phyloP scores from a whole-genome alignment of 1,140 invertebrate genomes.

The Caerostris extrusa region DNA sequence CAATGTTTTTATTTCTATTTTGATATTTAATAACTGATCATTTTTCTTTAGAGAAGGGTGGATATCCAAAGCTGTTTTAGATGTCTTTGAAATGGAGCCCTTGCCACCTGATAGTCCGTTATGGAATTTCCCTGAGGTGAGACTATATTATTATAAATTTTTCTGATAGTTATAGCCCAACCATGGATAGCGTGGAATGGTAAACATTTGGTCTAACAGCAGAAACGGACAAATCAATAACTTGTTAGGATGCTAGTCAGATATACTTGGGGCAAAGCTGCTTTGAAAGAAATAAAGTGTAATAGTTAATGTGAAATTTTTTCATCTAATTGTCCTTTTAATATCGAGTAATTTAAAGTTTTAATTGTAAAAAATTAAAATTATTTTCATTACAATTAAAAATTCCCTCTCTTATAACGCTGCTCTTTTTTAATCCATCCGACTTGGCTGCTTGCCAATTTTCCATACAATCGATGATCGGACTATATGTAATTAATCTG shows the following conservation, averaged over 20 bases:
- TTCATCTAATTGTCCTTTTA: no score
- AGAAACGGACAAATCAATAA: neutral
- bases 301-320: no score
- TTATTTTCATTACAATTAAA: no score
- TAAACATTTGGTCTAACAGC: neutral
- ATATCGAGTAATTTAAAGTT: neutral
- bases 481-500: no score
- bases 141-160: neutral
- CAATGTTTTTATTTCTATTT: no score
- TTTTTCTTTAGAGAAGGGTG: constrained; percentile 81
- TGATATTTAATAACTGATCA: neutral
- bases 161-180: neutral
- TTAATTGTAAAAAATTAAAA: neutral
- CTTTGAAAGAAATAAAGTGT: no score
- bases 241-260: no score
- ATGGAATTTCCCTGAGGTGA: constrained; percentile 83
- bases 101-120: constrained; percentile 82
- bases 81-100: constrained; percentile 85
- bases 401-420: neutral
- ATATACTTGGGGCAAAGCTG: no score
- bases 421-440: no score
- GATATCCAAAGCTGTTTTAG: constrained; percentile 84
- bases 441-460: no score
- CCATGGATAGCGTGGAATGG: neutral
- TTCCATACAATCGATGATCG: neutral